Evolutionary conservation across 92 coral and sea anemone genomes (phyloP).

Genomic region (Pocillopora meandrina): DNA sequence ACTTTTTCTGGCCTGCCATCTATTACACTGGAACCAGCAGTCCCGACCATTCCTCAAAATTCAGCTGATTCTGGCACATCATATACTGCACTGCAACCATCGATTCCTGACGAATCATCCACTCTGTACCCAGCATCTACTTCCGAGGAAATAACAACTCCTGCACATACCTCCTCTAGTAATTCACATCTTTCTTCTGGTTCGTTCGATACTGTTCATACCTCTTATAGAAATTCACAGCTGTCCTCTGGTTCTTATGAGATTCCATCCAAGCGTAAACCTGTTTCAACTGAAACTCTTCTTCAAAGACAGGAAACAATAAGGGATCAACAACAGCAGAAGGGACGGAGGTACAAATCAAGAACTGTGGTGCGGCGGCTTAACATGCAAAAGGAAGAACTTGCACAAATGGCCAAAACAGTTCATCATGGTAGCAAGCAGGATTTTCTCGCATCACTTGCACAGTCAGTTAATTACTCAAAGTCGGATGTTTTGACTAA

Average conservation of each 20-base stretch:
- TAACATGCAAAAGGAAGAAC: slow-evolving; percentile 13
- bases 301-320: not conserved
- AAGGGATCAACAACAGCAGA: not conserved
- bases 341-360: slow-evolving; percentile 19
- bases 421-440: slow-evolving; percentile 34
- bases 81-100: not conserved
- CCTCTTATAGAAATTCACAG: not conserved
- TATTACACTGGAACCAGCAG: too few species aligned
- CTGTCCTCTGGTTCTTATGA: not conserved
- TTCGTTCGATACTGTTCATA: not conserved
- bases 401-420: slow-evolving; percentile 22
- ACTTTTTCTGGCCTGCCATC: not conserved
- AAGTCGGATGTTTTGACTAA: not conserved
- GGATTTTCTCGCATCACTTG: slow-evolving; percentile 23
- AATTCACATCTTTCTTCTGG: too few species aligned
- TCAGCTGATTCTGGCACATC: not conserved
- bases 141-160: not conserved
- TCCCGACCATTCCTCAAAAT: not conserved
- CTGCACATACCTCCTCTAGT: too few species aligned
- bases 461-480: slow-evolving; percentile 11
- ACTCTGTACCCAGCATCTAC: not conserved
- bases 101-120: not conserved
- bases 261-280: not conserved
- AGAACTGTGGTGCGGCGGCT: slow-evolving; percentile 20
- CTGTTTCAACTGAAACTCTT: slow-evolving; percentile 27